Percentiles rank a stretch among this genome's conserved stretches.
Evolutionary conservation across 2,113 vertebrate genomes (phyloP).

Genomic region (Tyrannus savana): DNA sequence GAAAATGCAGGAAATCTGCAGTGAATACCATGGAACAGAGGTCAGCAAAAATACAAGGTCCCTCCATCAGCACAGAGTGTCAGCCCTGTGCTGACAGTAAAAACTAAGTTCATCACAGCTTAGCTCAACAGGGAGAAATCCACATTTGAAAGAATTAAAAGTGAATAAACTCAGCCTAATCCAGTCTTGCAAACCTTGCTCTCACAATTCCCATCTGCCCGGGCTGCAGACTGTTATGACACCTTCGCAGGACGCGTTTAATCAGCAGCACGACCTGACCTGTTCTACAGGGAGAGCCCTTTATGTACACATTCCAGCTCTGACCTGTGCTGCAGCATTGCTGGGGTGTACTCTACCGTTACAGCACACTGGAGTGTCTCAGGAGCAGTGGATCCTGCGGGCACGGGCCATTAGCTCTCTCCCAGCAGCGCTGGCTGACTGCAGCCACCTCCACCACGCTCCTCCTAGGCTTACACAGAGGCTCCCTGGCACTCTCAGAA

Average conservation of each 20-base stretch:
- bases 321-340: not conserved
- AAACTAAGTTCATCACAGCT: not conserved
- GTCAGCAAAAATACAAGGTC: not conserved
- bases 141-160: not conserved
- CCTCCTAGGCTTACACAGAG: not conserved
- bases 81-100: not conserved
- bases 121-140: not conserved
- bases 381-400: accelerated
- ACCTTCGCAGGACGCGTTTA: not conserved
- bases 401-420: not conserved
- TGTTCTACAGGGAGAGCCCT: conserved; percentile 17
- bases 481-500: not conserved
- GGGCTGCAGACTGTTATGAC: not conserved
- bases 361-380: accelerated
- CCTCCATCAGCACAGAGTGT: not conserved
- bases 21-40: not conserved
- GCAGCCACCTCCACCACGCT: not conserved
- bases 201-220: not conserved
- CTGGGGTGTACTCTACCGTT: not conserved
- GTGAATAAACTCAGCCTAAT: not conserved
- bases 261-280: conserved; percentile 10
- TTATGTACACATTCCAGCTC: not conserved
- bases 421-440: not conserved
- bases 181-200: not conserved
- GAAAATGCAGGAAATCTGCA: not conserved